Evolutionary conservation across 2,113 vertebrate genomes (phyloP).

Genomic region (Archilochus colubris): DNA sequence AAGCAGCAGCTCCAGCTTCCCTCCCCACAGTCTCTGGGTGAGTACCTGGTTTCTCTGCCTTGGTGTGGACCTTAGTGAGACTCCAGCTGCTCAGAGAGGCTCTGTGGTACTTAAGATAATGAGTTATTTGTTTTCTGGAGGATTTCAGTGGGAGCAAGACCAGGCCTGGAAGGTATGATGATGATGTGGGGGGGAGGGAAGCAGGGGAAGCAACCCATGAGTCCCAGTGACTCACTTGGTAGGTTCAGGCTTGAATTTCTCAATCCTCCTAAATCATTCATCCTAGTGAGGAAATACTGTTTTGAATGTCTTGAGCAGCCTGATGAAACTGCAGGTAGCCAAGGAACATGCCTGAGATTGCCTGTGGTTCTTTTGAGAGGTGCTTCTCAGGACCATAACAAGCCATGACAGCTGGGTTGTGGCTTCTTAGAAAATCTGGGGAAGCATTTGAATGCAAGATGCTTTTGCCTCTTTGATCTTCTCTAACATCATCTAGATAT

Average conservation of each 20-base stretch:
- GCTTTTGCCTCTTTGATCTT: neutral
- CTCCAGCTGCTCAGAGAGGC: neutral
- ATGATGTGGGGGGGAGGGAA: neutral
- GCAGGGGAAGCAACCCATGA: neutral
- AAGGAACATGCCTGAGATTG: neutral
- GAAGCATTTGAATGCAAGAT: neutral
- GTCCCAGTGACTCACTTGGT: neutral
- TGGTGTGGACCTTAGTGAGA: neutral
- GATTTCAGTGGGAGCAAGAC: neutral
- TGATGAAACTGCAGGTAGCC: neutral
- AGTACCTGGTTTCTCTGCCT: constrained; percentile 19
- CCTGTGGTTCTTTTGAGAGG: neutral
- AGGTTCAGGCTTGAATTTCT: neutral
- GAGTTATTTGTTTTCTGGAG: neutral
- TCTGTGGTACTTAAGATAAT: neutral
- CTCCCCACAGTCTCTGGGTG: constrained; percentile 76
- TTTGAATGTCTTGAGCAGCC: neutral
- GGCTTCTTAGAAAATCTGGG: neutral
- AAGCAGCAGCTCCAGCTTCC: neutral
- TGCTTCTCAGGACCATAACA: neutral
- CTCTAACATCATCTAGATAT: neutral
- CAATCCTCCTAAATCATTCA: neutral
- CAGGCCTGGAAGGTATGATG: neutral
- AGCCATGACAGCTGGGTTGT: neutral
- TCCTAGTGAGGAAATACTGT: neutral